Evolutionary conservation across 2,888 invertebrate genomes (phyloP).

Genomic region (Diplazon laetatorius): DNA sequence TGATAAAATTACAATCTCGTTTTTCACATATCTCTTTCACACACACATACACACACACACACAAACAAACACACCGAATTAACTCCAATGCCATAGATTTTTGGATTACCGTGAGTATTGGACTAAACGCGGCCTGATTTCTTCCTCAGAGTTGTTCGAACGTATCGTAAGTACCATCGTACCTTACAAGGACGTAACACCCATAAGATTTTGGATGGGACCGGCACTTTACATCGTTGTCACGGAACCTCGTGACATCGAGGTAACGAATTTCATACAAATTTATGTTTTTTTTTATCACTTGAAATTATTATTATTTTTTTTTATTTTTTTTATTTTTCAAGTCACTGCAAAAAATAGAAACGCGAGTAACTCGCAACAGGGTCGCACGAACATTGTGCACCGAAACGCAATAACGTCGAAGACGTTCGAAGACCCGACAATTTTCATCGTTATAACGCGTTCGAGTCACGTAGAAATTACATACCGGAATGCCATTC

Average conservation of each 20-base stretch:
- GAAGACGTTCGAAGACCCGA: not conserved
- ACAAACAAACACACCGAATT: no score
- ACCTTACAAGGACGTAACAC: slow-evolving; percentile 60
- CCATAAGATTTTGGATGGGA: slow-evolving; percentile 68
- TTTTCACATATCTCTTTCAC: no score
- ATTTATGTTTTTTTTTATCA: not conserved
- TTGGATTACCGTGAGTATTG: not conserved
- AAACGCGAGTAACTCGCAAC: not conserved
- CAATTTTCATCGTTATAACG: slow-evolving; percentile 16
- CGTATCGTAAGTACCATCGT: slow-evolving; percentile 56
- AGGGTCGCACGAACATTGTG: not conserved
- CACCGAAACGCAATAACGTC: slow-evolving; percentile 13
- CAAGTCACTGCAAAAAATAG: not conserved
- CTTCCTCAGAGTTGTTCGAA: slow-evolving; percentile 62
- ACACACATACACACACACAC: no score
- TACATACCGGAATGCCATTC: slow-evolving; percentile 25
- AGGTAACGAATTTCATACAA: slow-evolving; percentile 46
- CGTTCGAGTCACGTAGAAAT: slow-evolving; percentile 43
- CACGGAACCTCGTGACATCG: slow-evolving; percentile 65
- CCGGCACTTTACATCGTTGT: slow-evolving; percentile 64
- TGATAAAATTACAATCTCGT: not conserved
- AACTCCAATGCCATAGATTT: not conserved
- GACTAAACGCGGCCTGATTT: slow-evolving; percentile 21
- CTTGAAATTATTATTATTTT: not conserved
- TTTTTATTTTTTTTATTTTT: not conserved